Evolutionary conservation across 2,888 invertebrate genomes (phyloP).

Genomic region (Steinernema scapterisci): DNA sequence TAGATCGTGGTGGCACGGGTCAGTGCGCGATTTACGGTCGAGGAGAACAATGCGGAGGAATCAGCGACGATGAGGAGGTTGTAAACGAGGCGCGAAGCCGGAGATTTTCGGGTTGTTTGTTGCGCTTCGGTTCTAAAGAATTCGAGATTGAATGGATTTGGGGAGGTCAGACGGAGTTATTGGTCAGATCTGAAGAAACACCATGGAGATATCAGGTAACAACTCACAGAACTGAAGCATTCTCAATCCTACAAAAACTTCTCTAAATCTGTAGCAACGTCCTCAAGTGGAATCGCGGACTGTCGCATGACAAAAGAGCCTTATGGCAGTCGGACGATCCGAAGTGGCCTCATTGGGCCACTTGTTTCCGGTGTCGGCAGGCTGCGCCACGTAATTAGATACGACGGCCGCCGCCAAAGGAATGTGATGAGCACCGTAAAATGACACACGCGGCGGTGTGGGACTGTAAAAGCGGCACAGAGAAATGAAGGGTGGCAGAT

Average conservation of each 20-base stretch:
- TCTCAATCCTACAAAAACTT: not conserved
- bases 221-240: too few relatives aligned
- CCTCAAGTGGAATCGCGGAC: not conserved
- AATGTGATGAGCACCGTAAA: conserved; percentile 23
- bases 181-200: too few relatives aligned
- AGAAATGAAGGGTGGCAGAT: not conserved
- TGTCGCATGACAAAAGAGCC: not conserved
- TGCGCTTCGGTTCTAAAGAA: not conserved
- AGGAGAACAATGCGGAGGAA: conserved; percentile 10
- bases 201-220: too few relatives aligned
- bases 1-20: conserved; percentile 21
- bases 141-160: not conserved
- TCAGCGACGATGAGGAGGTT: not conserved
- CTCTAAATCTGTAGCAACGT: not conserved
- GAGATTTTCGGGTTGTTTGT: not conserved
- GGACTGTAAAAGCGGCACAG: conserved; percentile 2
- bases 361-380: not conserved
- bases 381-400: conserved; percentile 28
- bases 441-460: not conserved
- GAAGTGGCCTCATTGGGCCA: conserved; percentile 6
- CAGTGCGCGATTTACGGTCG: conserved; percentile 26
- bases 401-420: conserved; percentile 30
- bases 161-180: too few relatives aligned
- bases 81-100: conserved; percentile 11
- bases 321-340: not conserved